phyloP scores from a whole-genome alignment of 2,797 vertebrate genomes.

The Myotis planiceps region DNA sequence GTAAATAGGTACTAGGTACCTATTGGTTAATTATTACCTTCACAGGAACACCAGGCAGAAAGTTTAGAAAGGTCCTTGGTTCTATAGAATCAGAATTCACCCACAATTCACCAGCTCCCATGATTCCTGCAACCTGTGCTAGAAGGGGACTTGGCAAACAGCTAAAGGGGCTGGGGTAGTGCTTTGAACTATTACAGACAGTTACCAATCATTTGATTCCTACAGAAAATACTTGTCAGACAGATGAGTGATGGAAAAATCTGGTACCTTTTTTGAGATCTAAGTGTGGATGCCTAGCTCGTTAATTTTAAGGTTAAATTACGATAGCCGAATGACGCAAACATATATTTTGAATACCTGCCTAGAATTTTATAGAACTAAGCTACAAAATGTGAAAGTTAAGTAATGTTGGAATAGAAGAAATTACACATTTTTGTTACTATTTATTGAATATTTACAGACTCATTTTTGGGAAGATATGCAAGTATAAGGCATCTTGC shows the following conservation, averaged over 20 bases:
- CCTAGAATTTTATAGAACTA: not conserved
- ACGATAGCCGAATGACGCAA: not conserved
- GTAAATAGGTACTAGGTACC: not conserved
- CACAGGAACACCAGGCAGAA: not conserved
- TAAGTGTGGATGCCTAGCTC: not conserved
- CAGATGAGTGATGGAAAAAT: conserved; percentile 5
- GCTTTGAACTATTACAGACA: not conserved
- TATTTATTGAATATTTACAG: conserved; percentile 24
- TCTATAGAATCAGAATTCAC: not conserved
- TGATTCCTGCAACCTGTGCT: not conserved
- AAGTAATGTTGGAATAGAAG: not conserved
- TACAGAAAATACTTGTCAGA: not conserved
- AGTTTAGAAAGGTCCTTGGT: not conserved
- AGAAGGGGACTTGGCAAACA: not conserved
- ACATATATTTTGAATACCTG: not conserved
- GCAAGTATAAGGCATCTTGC: not conserved
- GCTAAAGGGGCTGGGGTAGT: not conserved
- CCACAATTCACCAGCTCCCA: not conserved
- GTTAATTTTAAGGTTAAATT: conserved; percentile 50
- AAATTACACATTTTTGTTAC: not conserved
- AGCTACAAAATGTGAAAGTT: not conserved
- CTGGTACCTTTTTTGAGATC: not conserved
- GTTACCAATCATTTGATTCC: not conserved
- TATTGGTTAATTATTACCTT: conserved; percentile 1
- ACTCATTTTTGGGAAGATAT: not conserved